Conservation (phyloP, 2,797 vertebrate genomes). For the Tangara arthus region DNA sequence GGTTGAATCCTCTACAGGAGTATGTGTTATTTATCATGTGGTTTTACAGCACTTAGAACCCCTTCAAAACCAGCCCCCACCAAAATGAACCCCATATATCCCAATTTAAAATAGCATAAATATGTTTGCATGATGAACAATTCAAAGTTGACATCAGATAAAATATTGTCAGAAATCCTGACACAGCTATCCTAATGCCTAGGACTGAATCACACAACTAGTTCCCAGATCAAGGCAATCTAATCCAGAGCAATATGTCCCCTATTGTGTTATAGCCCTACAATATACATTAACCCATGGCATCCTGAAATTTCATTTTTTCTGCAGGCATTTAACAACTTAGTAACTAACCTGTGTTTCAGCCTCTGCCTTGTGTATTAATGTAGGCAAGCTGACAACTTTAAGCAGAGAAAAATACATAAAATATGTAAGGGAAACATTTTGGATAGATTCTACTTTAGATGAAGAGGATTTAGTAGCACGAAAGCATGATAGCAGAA, state of each 20-base stretch:
- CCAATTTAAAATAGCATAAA: not conserved
- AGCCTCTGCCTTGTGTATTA: not conserved
- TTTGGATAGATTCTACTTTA: not conserved
- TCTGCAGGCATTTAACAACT: not conserved
- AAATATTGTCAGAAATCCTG: not conserved
- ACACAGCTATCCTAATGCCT: rapidly evolving
- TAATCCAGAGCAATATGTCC: not conserved
- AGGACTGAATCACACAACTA: not conserved
- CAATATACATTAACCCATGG: not conserved
- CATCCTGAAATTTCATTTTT: not conserved
- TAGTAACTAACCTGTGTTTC: not conserved
- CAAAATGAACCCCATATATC: not conserved
- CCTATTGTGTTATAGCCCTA: rapidly evolving
- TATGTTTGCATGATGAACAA: not conserved
- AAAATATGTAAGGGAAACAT: not conserved
- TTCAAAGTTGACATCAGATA: not conserved
- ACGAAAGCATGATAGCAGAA: not conserved
- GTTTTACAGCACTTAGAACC: not conserved
- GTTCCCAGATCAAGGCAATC: not conserved
- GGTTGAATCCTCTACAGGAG: not conserved
- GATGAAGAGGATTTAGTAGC: not conserved
- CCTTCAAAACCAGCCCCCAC: not conserved
- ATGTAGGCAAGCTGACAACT: not conserved
- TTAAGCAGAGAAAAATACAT: not conserved
- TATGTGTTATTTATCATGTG: not conserved